These are phyloP conservation scores for Bujurquina vittata DNA, from an alignment of 2,113 vertebrate species.

Conservation along the genomic window DNA sequence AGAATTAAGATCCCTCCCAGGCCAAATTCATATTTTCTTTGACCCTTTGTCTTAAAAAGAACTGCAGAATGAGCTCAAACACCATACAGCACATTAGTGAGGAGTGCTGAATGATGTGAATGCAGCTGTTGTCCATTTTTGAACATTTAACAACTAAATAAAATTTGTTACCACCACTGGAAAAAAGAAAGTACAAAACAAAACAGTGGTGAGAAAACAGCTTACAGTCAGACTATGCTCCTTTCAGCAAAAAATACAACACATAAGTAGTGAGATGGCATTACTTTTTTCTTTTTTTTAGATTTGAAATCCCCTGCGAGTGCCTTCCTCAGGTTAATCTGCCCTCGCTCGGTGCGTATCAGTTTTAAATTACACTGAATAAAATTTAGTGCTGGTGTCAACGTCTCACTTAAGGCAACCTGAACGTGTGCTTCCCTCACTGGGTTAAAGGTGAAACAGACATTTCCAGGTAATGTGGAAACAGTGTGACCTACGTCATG, in stretches of 20 bases:
- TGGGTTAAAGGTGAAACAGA: conserved; percentile 48
- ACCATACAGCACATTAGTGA: background rate
- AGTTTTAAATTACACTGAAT: background rate
- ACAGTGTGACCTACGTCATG: conserved; percentile 54
- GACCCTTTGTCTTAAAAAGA: background rate
- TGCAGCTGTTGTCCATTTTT: background rate
- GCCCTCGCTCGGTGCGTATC: background rate
- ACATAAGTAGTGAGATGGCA: background rate
- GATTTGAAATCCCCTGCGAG: background rate
- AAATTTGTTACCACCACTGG: background rate
- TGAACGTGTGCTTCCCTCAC: background rate
- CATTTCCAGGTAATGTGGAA: conserved; percentile 74
- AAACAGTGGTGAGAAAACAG: background rate
- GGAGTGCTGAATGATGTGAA: background rate
- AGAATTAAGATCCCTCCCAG: background rate
- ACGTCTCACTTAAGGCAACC: background rate
- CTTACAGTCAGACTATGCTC: background rate
- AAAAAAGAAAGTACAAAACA: background rate
- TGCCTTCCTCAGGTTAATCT: background rate
- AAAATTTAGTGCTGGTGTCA: background rate
- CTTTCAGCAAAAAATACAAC: too few relatives aligned
- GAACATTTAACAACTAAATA: background rate
- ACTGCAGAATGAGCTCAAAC: background rate
- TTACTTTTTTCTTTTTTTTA: background rate
- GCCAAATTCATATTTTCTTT: background rate